Evolutionary conservation across 2,113 vertebrate genomes (phyloP).

Genomic region (Ibidorhyncha struthersii): DNA sequence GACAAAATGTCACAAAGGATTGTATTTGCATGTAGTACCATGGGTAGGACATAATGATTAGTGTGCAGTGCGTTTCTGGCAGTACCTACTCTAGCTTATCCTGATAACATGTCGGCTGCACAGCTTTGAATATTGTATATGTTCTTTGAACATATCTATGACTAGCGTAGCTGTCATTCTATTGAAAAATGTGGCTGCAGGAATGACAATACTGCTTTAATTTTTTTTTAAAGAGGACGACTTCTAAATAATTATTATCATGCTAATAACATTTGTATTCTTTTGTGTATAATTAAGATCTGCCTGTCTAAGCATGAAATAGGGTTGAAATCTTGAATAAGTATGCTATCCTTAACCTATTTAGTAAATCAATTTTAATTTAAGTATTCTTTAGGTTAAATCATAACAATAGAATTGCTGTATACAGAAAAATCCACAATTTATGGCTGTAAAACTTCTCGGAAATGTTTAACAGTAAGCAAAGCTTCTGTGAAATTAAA

Average conservation of each 20-base stretch:
- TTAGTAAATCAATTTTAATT: conserved; percentile 84
- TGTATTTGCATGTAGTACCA: conserved; percentile 81
- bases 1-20: conserved; percentile 85
- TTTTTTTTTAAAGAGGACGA: conserved; percentile 75
- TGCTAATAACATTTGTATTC: conserved; percentile 87
- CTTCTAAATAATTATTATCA: conserved; percentile 87
- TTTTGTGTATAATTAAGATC: conserved; percentile 87
- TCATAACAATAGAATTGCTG: conserved; percentile 65
- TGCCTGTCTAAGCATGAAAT: conserved; percentile 87
- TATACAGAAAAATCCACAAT: conserved; percentile 59
- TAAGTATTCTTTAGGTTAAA: conserved; percentile 77
- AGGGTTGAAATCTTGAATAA: conserved; percentile 81
- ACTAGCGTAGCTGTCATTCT: conserved; percentile 77
- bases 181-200: conserved; percentile 76
- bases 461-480: conserved; percentile 67
- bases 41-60: conserved; percentile 81
- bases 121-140: conserved; percentile 83
- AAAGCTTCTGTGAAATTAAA: conserved; percentile 60
- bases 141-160: conserved; percentile 82
- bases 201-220: conserved; percentile 77
- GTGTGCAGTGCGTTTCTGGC: conserved; percentile 75
- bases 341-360: conserved; percentile 79
- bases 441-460: conserved; percentile 54
- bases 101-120: conserved; percentile 80
- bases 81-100: conserved; percentile 76